Base-by-base conservation (phyloP, 2,113 vertebrate genomes). In the Xiphophorus maculatus region DNA sequence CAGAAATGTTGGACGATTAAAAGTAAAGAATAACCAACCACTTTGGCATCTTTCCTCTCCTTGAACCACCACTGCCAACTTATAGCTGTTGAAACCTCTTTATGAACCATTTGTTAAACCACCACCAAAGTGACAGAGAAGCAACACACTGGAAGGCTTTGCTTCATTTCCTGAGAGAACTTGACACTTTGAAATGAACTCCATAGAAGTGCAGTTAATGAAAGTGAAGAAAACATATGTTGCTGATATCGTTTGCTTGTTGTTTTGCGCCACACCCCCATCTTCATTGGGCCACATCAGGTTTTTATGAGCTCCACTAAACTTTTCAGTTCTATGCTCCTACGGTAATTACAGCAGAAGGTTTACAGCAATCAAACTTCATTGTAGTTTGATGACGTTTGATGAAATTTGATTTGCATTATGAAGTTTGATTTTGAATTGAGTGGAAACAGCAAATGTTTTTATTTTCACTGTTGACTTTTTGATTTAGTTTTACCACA, bases 181-280 rank as follows among this genome's bases (percentile, higher is more conserved):
- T 86, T 84, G 71, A 87, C 86, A 68, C 80, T 85, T 63, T 75
- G 61, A 77, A 66, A 40, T n/a, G 2, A 58, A 30, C 69, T 29
- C 71, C 69, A 65, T 54, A 4, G 51, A 37, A 19, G 7, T 4
- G 12, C 3, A 29, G 61, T 28, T 28, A 29, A 7, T 32, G 66
- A 77, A 44, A 70, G 85, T 76, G 74, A 73, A 70, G 28, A 87
- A 74, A 77, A 84, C 68, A 87, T n/a, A 44, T 87, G 84, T 77
- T 74, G 82, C 63, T 42, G 62, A 85, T 80, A 60, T 66, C 64
- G 29, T 71, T 69, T 63, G 44, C 64, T 32, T 32, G 27, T 73
- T 61, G 29, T 73, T 37, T 58, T 13, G 65, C 28, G 28, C 28
- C 28, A 28, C 28, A 28, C 28, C 28, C 28, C 28, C 28, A 28